Base-by-base conservation (phyloP, 35 echinoderm and acorn worm genomes). In the Holothuria glaberrima region DNA sequence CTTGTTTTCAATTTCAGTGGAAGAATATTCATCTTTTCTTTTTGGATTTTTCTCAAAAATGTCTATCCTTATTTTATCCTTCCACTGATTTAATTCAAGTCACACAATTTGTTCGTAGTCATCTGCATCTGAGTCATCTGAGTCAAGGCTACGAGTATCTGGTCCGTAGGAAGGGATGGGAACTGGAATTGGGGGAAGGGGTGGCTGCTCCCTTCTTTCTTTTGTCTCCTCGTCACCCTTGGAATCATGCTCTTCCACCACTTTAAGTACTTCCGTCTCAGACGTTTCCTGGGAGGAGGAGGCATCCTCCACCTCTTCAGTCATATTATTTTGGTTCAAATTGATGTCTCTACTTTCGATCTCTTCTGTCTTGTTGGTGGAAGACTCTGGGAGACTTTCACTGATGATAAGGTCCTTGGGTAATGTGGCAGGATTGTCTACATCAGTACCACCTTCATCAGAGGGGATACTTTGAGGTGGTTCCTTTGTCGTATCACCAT, bases 61-160 rank as follows among this genome's bases (percentile, higher is more conserved):
- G 50, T 17, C 13, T 54, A 9, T 1, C 50, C 50, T 54, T 17
- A 17, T 9, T 54, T 14, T 14, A 17, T 54, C 16, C 50, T 54
- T 54, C 50, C 13, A 54, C 10, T 9, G 50, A 9, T 14, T 9
- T 14, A 9, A 24, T 10, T 78, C 29, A 26, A 48, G n/a, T 78
- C 33, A 78, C 36, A 78, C 74, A n/a, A 78, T 78, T 48, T 78
- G 74, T 48, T 78, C 74, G n/a, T 78, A 78, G 26, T 78, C 74
- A 48, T 78, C 74, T 24, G 36, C 30, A 20, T 28, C 74, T 25
- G 74, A 78, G 17, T 48, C 27, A 48, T 28, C 74, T 25, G 74
- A 78, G 21, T 48, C 27, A 48, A 78, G 50, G 21, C 14, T 24
- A 5, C 6, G 50, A 2, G 3, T 48, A 48, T 78, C 74, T 78